These are phyloP conservation scores for Mesorhabditis sp. DNA, from an alignment of 2,888 invertebrate genomes.

Conservation along the genomic window DNA sequence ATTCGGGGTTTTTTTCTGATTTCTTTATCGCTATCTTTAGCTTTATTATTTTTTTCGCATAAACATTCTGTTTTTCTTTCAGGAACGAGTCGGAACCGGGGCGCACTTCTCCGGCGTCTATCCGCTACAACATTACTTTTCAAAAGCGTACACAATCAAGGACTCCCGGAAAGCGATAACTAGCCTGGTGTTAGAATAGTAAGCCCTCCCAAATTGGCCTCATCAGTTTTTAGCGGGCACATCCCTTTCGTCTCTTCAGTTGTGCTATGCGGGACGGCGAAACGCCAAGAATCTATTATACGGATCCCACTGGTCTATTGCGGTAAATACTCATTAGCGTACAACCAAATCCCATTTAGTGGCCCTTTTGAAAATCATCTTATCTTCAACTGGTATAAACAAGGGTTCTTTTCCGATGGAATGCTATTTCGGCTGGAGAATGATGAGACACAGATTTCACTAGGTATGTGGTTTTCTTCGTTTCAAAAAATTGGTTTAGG, in stretches of 20 bases:
- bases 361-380: neutral
- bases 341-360: neutral
- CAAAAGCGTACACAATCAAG: neutral
- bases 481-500: neutral
- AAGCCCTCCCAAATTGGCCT: neutral
- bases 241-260: neutral
- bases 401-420: neutral
- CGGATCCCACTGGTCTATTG: neutral
- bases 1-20: no score
- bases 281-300: neutral
- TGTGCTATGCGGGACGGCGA: conserved; percentile 1
- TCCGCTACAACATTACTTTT: no score
- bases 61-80: no score
- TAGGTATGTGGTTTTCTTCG: neutral
- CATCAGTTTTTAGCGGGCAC: neutral
- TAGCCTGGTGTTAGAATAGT: neutral
- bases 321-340: neutral
- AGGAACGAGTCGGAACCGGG: no score
- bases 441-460: neutral
- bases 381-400: neutral
- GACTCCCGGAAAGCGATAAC: no score
- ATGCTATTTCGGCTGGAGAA: neutral
- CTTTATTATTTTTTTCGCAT: no score
- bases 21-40: no score
- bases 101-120: no score